A percentile compares a stretch with the other conserved stretches of the same genome.
Evolutionary conservation across 1,140 invertebrate species (phyloP).

Genomic region (Achroia grisella): DNA sequence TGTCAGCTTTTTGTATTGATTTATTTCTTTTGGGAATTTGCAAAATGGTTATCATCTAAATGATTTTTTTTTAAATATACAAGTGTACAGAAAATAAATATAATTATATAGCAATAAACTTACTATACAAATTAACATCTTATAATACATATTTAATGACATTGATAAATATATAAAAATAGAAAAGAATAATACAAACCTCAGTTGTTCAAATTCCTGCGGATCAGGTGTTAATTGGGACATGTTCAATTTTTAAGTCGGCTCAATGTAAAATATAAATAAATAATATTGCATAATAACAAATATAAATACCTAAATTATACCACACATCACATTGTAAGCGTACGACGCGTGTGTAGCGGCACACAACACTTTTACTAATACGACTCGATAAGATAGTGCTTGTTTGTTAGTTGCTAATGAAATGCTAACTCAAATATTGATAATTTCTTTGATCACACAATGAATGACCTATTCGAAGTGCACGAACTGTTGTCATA

Average conservation of each 20-base stretch:
- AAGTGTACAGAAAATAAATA: no score
- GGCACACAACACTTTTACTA: slow-evolving; percentile 41
- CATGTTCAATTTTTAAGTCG: slow-evolving; percentile 24
- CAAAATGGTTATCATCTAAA: no score
- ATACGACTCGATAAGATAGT: slow-evolving; percentile 56
- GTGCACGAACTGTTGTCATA: slow-evolving; percentile 15
- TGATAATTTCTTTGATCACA: slow-evolving; percentile 22
- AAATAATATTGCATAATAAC: slow-evolving; percentile 3
- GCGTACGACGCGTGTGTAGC: slow-evolving; percentile 31
- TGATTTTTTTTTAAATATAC: no score
- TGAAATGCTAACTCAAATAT: slow-evolving; percentile 34
- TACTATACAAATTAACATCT: no score
- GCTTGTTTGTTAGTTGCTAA: slow-evolving; percentile 41
- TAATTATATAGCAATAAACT: no score
- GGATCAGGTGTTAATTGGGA: slow-evolving; percentile 42
- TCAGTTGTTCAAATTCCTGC: slow-evolving; percentile 51
- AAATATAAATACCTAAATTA: slow-evolving; percentile 7
- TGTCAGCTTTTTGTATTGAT: no score
- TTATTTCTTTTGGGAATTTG: no score
- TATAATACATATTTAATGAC: no score
- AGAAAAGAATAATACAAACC: slow-evolving; percentile 22
- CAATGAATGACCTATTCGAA: slow-evolving; percentile 13
- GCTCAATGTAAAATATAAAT: slow-evolving; percentile 3
- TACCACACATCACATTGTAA: slow-evolving; percentile 35
- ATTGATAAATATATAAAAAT: not conserved